phyloP scores from a whole-genome alignment of 2,888 invertebrate species.

The Parochlus steinenii region DNA sequence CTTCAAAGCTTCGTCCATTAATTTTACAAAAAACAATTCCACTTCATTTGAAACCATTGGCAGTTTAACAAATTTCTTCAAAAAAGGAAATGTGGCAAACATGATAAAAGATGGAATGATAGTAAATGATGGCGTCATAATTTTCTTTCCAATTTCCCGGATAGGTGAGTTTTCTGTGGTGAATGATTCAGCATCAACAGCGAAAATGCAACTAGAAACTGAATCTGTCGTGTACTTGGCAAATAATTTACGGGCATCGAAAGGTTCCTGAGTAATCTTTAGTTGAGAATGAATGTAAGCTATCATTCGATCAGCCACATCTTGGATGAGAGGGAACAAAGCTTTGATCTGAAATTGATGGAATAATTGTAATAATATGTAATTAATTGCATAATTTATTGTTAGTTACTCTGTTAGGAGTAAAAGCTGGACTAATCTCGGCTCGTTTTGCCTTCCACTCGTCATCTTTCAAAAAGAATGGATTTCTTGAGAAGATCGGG shows the following conservation, averaged over 20 bases:
- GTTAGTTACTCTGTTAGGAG: constrained; percentile 14
- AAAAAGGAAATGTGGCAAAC: constrained; percentile 19
- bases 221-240: constrained; percentile 29
- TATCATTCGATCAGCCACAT: constrained; percentile 28
- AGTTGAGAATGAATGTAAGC: constrained; percentile 25
- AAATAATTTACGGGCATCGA: constrained; percentile 10
- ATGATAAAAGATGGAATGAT: constrained; percentile 17
- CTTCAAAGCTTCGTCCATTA: constrained; percentile 19
- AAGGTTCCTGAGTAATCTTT: constrained; percentile 15
- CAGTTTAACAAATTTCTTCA: constrained; percentile 16
- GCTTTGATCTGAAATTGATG: constrained; percentile 36
- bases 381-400: too few relatives aligned
- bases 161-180: constrained; percentile 19
- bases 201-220: constrained; percentile 32
- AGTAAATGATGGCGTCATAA: constrained; percentile 20
- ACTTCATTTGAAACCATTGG: constrained; percentile 4
- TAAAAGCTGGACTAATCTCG: constrained; percentile 29
- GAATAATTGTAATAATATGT: too few relatives aligned
- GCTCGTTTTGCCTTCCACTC: constrained; percentile 33
- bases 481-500: constrained; percentile 7
- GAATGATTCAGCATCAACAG: constrained; percentile 29
- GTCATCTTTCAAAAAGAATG: constrained; percentile 24
- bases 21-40: constrained; percentile 11
- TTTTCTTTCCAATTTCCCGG: constrained; percentile 18
- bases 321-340: constrained; percentile 31